Evolutionary conservation across 2,113 vertebrate genomes (phyloP).

Genomic region (Chaenogobius annularis): DNA sequence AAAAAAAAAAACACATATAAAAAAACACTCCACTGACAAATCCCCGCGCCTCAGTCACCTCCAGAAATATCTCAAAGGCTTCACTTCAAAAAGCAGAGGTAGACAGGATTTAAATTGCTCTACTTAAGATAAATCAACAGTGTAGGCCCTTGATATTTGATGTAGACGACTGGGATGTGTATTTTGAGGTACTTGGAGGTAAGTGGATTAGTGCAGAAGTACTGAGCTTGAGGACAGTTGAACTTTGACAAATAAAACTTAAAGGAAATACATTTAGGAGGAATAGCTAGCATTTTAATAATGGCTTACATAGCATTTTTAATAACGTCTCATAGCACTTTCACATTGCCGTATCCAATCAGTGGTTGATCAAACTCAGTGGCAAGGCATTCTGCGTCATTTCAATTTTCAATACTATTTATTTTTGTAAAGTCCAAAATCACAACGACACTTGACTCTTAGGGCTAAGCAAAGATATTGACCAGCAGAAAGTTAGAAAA

Average conservation of each 20-base stretch:
- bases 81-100: conserved; percentile 26
- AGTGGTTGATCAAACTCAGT: too few species aligned
- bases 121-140: conserved; percentile 10
- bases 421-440: too few species aligned
- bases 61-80: conserved; percentile 28
- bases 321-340: background rate
- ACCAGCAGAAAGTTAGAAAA: too few species aligned
- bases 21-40: conserved; percentile 16
- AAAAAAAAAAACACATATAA: conserved; percentile 10
- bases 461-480: too few species aligned
- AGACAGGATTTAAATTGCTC: conserved; percentile 7
- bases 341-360: too few species aligned
- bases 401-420: too few species aligned
- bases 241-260: background rate
- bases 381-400: too few species aligned
- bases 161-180: background rate
- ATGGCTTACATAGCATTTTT: background rate
- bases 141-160: background rate
- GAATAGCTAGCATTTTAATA: background rate
- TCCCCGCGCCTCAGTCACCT: conserved; percentile 51
- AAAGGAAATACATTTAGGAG: background rate
- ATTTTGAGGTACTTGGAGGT: background rate
- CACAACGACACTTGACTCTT: too few species aligned
- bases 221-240: background rate
- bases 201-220: background rate